Conservation (phyloP, 2,888 invertebrate genomes). For the Blera fallax region DNA sequence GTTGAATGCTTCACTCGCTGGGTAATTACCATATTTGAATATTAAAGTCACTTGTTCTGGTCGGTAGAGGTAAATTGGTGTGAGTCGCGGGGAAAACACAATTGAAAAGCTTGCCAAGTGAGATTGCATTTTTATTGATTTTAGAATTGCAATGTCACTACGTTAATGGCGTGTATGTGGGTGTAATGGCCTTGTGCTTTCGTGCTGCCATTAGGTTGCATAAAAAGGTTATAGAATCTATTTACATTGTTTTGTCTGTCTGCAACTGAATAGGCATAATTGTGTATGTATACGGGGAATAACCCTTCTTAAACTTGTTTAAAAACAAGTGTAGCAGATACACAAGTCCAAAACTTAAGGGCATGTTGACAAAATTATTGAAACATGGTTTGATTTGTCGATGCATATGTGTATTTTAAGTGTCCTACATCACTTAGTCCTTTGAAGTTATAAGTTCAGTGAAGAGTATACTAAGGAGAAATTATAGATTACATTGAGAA, state of each 20-base stretch:
- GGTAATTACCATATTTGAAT: neutral
- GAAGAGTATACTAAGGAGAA: too few relatives aligned
- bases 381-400: too few relatives aligned
- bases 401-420: too few relatives aligned
- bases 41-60: conserved; percentile 15
- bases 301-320: neutral
- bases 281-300: neutral
- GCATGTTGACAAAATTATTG: too few relatives aligned
- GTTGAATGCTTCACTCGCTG: neutral
- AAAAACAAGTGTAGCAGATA: too few relatives aligned
- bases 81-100: neutral
- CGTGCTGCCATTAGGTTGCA: neutral
- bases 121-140: conserved; percentile 23
- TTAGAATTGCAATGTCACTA: conserved; percentile 6
- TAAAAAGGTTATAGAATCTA: neutral
- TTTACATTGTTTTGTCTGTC: neutral
- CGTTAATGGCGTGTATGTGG: neutral
- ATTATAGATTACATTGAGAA: too few relatives aligned
- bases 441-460: too few relatives aligned
- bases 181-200: neutral
- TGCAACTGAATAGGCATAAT: neutral
- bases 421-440: too few relatives aligned
- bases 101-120: neutral
- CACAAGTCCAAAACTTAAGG: too few relatives aligned
- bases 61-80: neutral